Base-by-base conservation (phyloP, 2,888 invertebrate genomes). In the Neocrepidodera transversa region DNA sequence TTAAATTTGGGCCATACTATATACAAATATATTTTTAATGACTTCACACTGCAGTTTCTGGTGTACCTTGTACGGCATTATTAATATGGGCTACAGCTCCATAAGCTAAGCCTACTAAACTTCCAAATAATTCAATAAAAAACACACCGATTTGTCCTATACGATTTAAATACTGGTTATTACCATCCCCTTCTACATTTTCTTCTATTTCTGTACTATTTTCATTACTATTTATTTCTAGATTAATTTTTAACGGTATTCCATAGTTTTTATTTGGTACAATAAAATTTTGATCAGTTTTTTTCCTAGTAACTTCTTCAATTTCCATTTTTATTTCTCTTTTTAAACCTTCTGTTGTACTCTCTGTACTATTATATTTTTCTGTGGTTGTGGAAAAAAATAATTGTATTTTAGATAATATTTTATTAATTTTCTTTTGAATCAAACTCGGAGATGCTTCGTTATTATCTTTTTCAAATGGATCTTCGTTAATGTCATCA, bases 101-200 rank as follows among this genome's bases (percentile, higher is more conserved):
- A 64, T 75, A 76, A n/a, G 69, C 68, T 28, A 77, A 58, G 1
- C 74, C 76, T 10, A 75, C 68, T 4, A 76, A 35, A 28, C 72
- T 72, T 1, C 74, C 76, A 5, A 77, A 43, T 13, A 76, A 32
- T 59, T 77, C 76, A 49, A 71, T 68, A 45, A 77, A 75, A 58
- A 73, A 75, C 3, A 77, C 64, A 0, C 74, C 75, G 13, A 76
- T 26, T n/a, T 61, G 59, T 4, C 66, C 65, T 38, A 69, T 51
- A 32, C 58, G 51, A 28, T 38, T 57, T 6, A 38, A 38, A 3
- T 32, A 16, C 13, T 56, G 10, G 5, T 17, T 18, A 7, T 17
- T 60, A n/a, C 14, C 43, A 6, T 43, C 28, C 17, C 51, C 59
- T 26, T 32, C 35, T 6, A 38, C 23, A 7, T 47, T 18, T 16